Conservation (phyloP, 2,888 invertebrate species). For the Watsonalla binaria region DNA sequence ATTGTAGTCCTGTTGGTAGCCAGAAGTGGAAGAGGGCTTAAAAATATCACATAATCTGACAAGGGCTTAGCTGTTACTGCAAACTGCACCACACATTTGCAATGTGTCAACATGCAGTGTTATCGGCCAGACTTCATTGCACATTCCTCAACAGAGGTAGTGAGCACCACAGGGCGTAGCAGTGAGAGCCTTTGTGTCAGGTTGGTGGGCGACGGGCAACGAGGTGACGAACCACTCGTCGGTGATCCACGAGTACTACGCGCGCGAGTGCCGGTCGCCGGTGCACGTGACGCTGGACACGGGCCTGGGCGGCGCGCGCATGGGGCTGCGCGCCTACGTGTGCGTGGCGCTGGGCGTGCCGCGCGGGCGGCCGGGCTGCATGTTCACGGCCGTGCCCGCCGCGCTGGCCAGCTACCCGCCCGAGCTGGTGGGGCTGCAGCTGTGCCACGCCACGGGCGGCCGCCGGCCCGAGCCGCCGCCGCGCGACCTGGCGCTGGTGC, state of each 20-base stretch:
- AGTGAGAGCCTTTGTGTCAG: too few relatives aligned
- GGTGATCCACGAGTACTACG: conserved; percentile 98
- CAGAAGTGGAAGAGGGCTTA: too few relatives aligned
- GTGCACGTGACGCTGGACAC: conserved; percentile 98
- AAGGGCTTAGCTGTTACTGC: too few relatives aligned
- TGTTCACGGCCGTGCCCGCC: conserved; percentile 97
- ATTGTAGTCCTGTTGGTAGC: too few relatives aligned
- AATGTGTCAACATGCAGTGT: too few relatives aligned
- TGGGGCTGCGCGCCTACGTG: conserved; percentile 96
- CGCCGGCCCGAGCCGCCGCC: conserved; percentile 83
- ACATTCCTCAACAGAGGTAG: too few relatives aligned
- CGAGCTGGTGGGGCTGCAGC: conserved; percentile 89
- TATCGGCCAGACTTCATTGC: too few relatives aligned
- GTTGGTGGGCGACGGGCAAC: conserved; percentile 99
- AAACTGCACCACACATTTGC: too few relatives aligned
- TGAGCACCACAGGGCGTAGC: too few relatives aligned
- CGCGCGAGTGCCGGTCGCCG: conserved; percentile 95
- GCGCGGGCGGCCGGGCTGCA: conserved; percentile 93
- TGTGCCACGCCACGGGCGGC: conserved; percentile 82
- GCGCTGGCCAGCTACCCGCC: conserved; percentile 94
- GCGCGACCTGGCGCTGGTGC: conserved; percentile 84
- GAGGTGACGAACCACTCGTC: conserved; percentile 98
- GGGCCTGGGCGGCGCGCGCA: conserved; percentile 89
- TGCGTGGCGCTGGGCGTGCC: conserved; percentile 97
- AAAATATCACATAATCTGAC: too few relatives aligned